Evolutionary conservation across 2,797 vertebrate species (phyloP).

Genomic region (Leptodactylus fallax): DNA sequence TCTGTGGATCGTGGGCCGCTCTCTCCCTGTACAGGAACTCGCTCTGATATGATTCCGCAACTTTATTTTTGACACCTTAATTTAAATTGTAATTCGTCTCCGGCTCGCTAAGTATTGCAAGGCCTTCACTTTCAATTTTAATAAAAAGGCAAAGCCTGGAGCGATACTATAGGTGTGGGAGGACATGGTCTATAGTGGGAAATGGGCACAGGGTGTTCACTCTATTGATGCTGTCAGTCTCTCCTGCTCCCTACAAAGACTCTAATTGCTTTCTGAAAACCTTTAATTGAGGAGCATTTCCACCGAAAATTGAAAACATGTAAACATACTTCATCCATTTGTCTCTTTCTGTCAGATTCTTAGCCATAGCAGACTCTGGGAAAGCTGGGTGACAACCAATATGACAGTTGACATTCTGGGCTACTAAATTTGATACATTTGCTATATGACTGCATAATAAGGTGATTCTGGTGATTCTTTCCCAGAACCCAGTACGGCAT

Average conservation of each 20-base stretch:
- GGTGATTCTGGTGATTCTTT: too few species aligned
- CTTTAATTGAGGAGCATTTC: not conserved
- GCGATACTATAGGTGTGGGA: slow-evolving; percentile 31
- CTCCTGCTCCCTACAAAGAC: not conserved
- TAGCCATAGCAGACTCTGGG: too few species aligned
- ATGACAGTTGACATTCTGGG: not conserved
- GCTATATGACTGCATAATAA: not conserved
- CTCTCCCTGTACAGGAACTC: slow-evolving; percentile 63
- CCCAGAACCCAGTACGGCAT: too few species aligned
- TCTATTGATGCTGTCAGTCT: slow-evolving; percentile 28
- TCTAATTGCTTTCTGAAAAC: not conserved
- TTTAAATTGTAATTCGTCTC: slow-evolving; percentile 66
- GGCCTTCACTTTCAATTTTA: slow-evolving; percentile 61
- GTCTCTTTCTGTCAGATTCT: not conserved
- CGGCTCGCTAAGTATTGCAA: slow-evolving; percentile 16
- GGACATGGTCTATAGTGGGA: slow-evolving; percentile 17
- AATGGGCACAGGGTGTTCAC: not conserved
- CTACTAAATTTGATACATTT: not conserved
- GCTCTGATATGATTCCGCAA: slow-evolving; percentile 57
- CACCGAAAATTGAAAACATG: not conserved
- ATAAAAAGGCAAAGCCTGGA: slow-evolving; percentile 45
- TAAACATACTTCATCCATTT: not conserved
- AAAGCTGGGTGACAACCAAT: not conserved
- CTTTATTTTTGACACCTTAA: slow-evolving; percentile 61
- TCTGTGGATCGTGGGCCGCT: slow-evolving; percentile 63